Evolutionary conservation across 1,140 invertebrate genomes (phyloP).

Genomic region (Varroa destructor): DNA sequence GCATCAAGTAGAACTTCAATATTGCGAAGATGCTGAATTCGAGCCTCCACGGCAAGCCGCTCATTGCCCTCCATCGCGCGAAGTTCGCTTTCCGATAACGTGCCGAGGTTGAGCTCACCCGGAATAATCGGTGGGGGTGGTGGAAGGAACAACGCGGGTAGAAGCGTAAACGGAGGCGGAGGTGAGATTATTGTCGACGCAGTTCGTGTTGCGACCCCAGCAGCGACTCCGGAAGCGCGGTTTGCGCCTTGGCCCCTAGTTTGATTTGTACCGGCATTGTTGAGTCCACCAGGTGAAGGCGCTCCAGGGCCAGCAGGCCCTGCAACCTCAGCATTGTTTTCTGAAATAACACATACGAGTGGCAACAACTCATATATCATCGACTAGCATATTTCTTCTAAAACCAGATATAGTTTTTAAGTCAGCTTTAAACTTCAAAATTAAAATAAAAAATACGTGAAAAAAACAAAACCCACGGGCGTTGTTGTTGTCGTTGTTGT

Average conservation of each 20-base stretch:
- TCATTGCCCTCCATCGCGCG: conserved; percentile 71
- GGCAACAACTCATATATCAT: neutral
- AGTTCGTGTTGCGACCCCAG: neutral
- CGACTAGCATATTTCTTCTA: no score
- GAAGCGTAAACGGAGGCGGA: conserved; percentile 35
- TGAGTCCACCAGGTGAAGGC: no score
- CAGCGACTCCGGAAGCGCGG: conserved; percentile 26
- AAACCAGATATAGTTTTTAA: no score
- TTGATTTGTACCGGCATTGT: no score
- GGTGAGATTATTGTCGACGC: conserved; percentile 20
- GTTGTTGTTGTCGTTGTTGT: conserved; percentile 32
- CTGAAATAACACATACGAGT: conserved; percentile 31
- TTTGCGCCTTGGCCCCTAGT: conserved; percentile 5
- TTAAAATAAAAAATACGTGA: no score
- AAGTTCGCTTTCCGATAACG: conserved; percentile 67
- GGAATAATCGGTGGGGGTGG: conserved; percentile 49
- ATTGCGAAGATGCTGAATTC: conserved; percentile 68
- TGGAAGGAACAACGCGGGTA: conserved; percentile 36
- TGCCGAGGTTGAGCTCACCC: conserved; percentile 49
- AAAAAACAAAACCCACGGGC: no score
- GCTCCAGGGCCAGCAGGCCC: no score
- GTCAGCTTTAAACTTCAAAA: no score
- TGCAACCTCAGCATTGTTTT: neutral
- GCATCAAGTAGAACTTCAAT: conserved; percentile 75
- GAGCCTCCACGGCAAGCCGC: conserved; percentile 69